Percentiles rank a stretch among this genome's conserved stretches.
Conservation (phyloP, 2,113 vertebrate genomes). For the Aspiorhynchus laticeps region DNA sequence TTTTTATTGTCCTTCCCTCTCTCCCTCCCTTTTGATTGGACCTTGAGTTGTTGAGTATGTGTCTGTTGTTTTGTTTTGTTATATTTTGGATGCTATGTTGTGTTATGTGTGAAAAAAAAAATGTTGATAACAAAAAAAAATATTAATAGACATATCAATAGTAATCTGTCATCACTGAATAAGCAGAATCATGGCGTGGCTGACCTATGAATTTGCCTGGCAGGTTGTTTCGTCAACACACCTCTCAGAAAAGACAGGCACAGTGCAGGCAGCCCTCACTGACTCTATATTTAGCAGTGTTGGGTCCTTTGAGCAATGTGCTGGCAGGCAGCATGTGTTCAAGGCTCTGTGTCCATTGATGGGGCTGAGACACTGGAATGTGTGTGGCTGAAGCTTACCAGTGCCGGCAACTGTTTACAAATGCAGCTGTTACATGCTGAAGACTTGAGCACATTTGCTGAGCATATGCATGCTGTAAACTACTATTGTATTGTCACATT, state of each 20-base stretch:
- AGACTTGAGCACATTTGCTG: constrained; percentile 20
- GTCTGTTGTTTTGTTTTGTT: too few species aligned
- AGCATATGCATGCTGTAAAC: not conserved
- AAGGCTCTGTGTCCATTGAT: constrained; percentile 72
- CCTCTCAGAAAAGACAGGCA: constrained; percentile 62
- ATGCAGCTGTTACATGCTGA: constrained; percentile 47
- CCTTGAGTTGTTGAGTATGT: too few species aligned
- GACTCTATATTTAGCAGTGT: constrained; percentile 77
- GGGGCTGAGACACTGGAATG: constrained; percentile 67
- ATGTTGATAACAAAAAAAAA: too few species aligned
- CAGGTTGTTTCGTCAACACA: constrained; percentile 4
- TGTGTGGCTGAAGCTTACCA: constrained; percentile 61
- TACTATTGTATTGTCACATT: not conserved
- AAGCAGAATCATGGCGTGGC: not conserved
- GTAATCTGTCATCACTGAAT: not conserved
- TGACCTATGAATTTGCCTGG: not conserved
- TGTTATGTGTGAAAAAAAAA: too few species aligned
- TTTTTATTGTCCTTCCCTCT: too few species aligned
- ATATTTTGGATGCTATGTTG: too few species aligned
- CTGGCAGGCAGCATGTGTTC: constrained; percentile 69
- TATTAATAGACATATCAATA: too few species aligned
- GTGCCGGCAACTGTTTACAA: constrained; percentile 59
- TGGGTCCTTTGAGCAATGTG: constrained; percentile 78
- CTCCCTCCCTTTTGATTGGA: too few species aligned
- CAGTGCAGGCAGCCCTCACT: constrained; percentile 57